phyloP scores from a whole-genome alignment of 2,888 invertebrate species.

The Nezara viridula region DNA sequence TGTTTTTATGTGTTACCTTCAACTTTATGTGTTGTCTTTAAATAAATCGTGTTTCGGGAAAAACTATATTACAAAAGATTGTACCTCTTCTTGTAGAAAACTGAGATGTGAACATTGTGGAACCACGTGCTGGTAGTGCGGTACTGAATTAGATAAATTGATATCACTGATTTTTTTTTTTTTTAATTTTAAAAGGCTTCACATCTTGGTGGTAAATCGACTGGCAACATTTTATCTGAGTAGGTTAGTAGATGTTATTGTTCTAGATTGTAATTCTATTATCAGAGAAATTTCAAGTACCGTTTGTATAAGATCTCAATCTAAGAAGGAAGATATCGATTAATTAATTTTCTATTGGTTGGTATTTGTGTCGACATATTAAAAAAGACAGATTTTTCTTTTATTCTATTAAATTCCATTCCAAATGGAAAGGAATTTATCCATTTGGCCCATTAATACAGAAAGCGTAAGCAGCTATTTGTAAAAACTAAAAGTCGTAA shows the following conservation, averaged over 20 bases:
- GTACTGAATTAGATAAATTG: background rate
- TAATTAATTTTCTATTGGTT: background rate
- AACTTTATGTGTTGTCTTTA: background rate
- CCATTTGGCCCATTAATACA: no score
- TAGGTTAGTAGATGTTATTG: background rate
- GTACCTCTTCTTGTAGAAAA: slow-evolving; percentile 11
- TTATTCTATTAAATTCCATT: background rate
- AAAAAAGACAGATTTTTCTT: background rate
- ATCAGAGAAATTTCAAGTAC: background rate
- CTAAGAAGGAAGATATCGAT: background rate
- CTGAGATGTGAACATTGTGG: background rate
- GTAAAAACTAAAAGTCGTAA: no score
- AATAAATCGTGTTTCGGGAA: background rate
- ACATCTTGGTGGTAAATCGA: background rate
- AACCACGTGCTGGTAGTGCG: background rate
- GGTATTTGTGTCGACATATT: background rate
- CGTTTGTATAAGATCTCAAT: background rate
- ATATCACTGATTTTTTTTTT: background rate
- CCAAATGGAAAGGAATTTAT: no score
- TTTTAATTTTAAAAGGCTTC: background rate
- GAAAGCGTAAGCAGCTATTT: no score
- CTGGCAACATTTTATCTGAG: background rate
- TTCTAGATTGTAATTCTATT: background rate
- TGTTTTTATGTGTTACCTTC: no score
- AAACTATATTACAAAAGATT: background rate